Conservation (phyloP, 2,888 invertebrate species). For the Trichogramma evanescens region DNA sequence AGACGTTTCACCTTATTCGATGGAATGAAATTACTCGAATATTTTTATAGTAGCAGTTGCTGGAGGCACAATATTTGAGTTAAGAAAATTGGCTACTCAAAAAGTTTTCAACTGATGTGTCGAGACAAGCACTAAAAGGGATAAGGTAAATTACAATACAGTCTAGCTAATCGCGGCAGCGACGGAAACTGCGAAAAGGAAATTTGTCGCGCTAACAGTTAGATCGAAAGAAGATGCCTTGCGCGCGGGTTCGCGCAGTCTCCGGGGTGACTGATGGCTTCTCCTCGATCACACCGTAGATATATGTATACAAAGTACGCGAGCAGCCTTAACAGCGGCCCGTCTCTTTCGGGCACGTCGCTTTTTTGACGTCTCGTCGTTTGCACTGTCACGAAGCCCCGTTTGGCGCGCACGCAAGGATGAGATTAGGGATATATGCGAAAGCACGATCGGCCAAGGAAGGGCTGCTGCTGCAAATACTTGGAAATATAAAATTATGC, state of each 20-base stretch:
- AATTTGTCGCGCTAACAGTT: no score
- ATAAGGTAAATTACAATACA: slow-evolving; percentile 24
- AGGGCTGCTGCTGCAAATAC: neutral
- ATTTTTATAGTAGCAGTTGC: no score
- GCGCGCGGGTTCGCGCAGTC: slow-evolving; percentile 30
- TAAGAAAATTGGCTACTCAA: no score
- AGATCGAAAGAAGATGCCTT: slow-evolving; percentile 22
- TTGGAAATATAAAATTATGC: slow-evolving; percentile 19
- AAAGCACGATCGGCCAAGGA: slow-evolving; percentile 26
- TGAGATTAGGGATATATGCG: slow-evolving; percentile 32
- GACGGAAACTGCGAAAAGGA: slow-evolving; percentile 26
- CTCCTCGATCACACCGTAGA: slow-evolving; percentile 38
- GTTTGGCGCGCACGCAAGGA: slow-evolving; percentile 9
- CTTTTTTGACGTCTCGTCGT: slow-evolving; percentile 11
- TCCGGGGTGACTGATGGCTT: slow-evolving; percentile 41
- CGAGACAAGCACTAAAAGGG: slow-evolving; percentile 13
- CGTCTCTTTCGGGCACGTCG: slow-evolving; percentile 2
- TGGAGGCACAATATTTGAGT: no score
- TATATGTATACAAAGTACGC: no score
- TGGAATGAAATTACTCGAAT: no score
- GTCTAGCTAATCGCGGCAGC: slow-evolving; percentile 30
- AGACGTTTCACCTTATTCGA: no score
- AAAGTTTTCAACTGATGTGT: neutral
- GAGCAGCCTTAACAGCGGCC: slow-evolving; percentile 17
- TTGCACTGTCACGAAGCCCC: slow-evolving; percentile 8